These are phyloP conservation scores for Dicrostonyx torquatus DNA, from an alignment of 2,797 vertebrate species.

Conservation along the genomic window DNA sequence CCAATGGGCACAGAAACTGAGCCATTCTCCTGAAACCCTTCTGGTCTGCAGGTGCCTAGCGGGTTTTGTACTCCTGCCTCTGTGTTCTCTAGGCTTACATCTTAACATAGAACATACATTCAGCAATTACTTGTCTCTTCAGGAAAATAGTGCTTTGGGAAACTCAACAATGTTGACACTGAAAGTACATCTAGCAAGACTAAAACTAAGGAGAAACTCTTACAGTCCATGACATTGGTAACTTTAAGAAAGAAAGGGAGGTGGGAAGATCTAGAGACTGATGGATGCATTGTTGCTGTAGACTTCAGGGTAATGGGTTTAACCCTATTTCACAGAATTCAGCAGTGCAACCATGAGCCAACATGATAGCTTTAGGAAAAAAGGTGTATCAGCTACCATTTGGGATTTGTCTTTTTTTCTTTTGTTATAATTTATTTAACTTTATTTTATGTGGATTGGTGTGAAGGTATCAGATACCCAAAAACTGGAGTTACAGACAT, in stretches of 20 bases:
- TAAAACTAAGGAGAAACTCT: background rate
- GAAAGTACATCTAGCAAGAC: background rate
- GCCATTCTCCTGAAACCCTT: background rate
- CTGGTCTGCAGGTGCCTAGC: background rate
- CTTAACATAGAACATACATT: background rate
- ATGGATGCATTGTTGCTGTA: background rate
- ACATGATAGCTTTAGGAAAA: constrained; percentile 4
- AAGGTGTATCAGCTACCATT: background rate
- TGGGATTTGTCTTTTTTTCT: background rate
- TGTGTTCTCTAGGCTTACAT: background rate
- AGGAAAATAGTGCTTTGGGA: background rate
- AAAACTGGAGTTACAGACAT: too few species aligned
- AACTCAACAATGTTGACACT: background rate
- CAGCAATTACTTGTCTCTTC: constrained; percentile 15
- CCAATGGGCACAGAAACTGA: background rate
- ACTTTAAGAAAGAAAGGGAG: background rate
- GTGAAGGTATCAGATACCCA: too few species aligned
- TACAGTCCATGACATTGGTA: background rate
- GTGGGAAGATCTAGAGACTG: background rate
- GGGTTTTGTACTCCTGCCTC: background rate
- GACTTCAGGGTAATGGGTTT: background rate
- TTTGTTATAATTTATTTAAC: too few species aligned
- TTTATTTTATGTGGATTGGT: too few species aligned
- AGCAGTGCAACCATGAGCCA: background rate
- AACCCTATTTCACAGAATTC: constrained; percentile 6